These are phyloP conservation scores for Naja naja DNA, from an alignment of 2,113 vertebrate genomes.

Conservation along the genomic window DNA sequence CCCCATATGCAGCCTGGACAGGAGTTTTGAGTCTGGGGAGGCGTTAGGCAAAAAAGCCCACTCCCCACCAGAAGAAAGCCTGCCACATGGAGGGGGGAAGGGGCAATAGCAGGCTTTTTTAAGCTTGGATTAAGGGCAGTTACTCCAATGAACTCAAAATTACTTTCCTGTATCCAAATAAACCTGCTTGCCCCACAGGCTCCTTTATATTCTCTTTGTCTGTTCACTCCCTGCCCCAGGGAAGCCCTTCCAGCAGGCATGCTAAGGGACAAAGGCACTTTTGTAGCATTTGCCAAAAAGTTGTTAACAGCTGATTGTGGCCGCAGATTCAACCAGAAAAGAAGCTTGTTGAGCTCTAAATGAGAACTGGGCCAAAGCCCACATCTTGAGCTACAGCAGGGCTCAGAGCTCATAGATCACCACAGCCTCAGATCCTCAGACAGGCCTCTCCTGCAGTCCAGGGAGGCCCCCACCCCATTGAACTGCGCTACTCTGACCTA, in stretches of 20 bases:
- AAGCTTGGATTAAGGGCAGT: neutral
- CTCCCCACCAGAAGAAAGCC: neutral
- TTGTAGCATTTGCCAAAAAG: neutral
- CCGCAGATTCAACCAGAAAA: neutral
- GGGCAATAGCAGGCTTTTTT: neutral
- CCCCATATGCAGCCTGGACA: too few relatives aligned
- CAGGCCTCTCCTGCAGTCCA: neutral
- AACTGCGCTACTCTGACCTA: slow-evolving; percentile 70
- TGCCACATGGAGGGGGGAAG: neutral
- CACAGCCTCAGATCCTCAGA: neutral
- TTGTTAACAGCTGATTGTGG: neutral
- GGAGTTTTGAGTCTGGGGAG: neutral
- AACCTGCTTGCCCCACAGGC: neutral
- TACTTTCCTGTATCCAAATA: neutral
- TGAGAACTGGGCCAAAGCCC: neutral
- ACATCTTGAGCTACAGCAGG: neutral
- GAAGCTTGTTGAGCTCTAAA: neutral
- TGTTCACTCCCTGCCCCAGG: neutral
- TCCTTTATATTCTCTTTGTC: neutral
- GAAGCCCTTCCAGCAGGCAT: neutral
- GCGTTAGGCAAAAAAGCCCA: neutral
- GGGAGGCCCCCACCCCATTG: neutral
- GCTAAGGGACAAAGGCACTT: neutral
- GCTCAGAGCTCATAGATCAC: neutral
- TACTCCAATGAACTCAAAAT: neutral